Percentiles rank a stretch among this genome's conserved stretches.
Conservation (phyloP, 2,113 vertebrate genomes). For the Cephalophus harveyi region DNA sequence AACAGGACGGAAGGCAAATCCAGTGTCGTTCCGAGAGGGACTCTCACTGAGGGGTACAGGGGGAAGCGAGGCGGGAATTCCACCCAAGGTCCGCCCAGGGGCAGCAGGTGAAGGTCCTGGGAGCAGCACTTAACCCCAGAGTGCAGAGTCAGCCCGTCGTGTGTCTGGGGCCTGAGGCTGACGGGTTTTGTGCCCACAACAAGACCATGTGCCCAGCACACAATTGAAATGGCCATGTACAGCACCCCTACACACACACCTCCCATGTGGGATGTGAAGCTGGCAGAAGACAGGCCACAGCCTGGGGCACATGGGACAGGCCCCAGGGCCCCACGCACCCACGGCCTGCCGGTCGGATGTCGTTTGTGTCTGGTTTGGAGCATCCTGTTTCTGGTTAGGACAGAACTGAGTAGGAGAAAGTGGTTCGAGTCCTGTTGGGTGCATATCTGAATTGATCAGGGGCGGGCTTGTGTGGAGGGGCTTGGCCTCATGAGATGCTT, state of each 20-base stretch:
- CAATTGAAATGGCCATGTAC: neutral
- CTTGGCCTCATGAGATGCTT: neutral
- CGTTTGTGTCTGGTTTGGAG: neutral
- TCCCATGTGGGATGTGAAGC: neutral
- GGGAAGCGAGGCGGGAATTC: neutral
- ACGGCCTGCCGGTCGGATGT: rapidly evolving
- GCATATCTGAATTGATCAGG: rapidly evolving
- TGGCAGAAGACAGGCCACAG: neutral
- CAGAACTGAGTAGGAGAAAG: rapidly evolving
- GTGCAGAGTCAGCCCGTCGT: no score
- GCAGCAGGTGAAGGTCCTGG: neutral
- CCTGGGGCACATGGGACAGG: neutral
- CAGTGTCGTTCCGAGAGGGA: neutral
- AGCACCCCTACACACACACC: rapidly evolving
- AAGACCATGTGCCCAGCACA: neutral
- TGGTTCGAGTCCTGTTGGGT: no score
- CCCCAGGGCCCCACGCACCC: rapidly evolving
- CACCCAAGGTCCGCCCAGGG: rapidly evolving
- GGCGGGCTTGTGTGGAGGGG: neutral
- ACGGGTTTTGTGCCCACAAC: neutral
- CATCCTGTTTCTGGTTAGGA: no score
- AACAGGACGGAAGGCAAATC: neutral
- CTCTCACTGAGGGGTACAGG: neutral
- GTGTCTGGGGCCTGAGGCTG: neutral
- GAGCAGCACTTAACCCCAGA: neutral